Base-by-base conservation (phyloP, 1,140 invertebrate species). In the Leptopilina boulardi region DNA sequence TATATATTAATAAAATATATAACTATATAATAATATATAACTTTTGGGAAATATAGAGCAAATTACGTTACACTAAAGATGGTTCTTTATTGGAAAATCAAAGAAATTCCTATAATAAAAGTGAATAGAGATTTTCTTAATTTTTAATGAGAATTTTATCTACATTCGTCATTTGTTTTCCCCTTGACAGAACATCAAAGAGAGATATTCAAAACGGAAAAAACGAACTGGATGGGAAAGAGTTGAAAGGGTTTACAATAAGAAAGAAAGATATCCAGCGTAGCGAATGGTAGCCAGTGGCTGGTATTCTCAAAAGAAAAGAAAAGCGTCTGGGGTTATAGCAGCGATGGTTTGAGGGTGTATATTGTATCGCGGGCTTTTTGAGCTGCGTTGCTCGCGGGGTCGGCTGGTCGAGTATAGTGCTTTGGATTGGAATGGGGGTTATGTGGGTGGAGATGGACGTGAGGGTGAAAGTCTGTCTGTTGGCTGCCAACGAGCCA, bases 401-500 rank as follows among this genome's bases (percentile, higher is more conserved):
- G 77, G 47, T 76, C 78, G 76, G 75, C 77, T 78, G 83, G 79
- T 82, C 80, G 70, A 80, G 66, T 79, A 74, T 34, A 51, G 59
- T 59, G 10, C 26, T 66, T 26, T 74, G 78, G 76, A 79, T 83
- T 77, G 76, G 75, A 70, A 75, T 74, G 73, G 80, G 78, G 76
- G 34, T 38, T 38, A 76, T 76, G 78, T 74, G 76, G 82, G 47
- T 80, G 82, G 76, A 79, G 82, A 80, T 81, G 83, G 47, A 70
- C 54, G 84, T 82, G 86, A 84, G 84, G 87, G 88, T 84, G 86
- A 90, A 89, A 86, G 90, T 91, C 89, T 90, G 90, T 91, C 90
- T 91, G 90, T 91, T 91, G 90, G 90, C 90, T 91, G 90, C 89
- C 89, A 91, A 88, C 86, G 89, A 91, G 88, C 90, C 90, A 91